Evolutionary conservation across 2,888 invertebrate genomes (phyloP).

Genomic region (Acleris cristana): DNA sequence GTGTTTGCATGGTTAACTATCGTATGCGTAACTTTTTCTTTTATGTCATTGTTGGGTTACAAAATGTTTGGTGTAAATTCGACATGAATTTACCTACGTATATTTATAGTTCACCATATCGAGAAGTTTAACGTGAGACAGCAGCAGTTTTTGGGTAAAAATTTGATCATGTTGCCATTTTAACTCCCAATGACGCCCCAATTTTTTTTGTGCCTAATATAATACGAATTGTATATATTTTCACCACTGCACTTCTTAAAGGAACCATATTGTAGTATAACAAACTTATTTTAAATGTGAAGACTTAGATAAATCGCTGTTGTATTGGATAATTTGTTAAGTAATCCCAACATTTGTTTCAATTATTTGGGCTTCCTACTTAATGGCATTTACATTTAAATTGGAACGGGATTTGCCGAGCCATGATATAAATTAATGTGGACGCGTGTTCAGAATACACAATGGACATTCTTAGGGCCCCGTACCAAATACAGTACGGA

Average conservation of each 20-base stretch:
- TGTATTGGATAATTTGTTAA: slow-evolving; percentile 82
- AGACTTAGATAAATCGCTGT: slow-evolving; percentile 80
- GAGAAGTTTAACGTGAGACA: too few relatives aligned
- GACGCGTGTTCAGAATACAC: slow-evolving; percentile 68
- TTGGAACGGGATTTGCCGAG: slow-evolving; percentile 49
- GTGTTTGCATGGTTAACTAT: too few relatives aligned
- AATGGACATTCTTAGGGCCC: slow-evolving; percentile 50
- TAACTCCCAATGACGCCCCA: too few relatives aligned
- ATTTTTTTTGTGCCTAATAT: too few relatives aligned
- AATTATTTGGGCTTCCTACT: slow-evolving; percentile 77
- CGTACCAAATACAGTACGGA: slow-evolving; percentile 43
- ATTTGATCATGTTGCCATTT: too few relatives aligned
- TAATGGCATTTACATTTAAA: slow-evolving; percentile 60
- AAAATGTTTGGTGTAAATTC: too few relatives aligned
- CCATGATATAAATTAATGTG: slow-evolving; percentile 47
- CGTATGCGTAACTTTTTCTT: too few relatives aligned
- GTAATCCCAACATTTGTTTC: slow-evolving; percentile 82
- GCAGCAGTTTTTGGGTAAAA: too few relatives aligned
- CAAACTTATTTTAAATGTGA: slow-evolving; percentile 64
- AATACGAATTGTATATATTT: not conserved
- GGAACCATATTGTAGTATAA: slow-evolving; percentile 40
- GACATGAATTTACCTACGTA: too few relatives aligned
- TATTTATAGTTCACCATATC: too few relatives aligned
- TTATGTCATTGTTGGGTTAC: too few relatives aligned
- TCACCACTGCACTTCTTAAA: not conserved